A percentile compares a stretch with the other conserved stretches of the same genome.
These are phyloP conservation scores for Rhopalosiphum maidis DNA, from an alignment of 1,140 invertebrate species.

Conservation along the genomic window DNA sequence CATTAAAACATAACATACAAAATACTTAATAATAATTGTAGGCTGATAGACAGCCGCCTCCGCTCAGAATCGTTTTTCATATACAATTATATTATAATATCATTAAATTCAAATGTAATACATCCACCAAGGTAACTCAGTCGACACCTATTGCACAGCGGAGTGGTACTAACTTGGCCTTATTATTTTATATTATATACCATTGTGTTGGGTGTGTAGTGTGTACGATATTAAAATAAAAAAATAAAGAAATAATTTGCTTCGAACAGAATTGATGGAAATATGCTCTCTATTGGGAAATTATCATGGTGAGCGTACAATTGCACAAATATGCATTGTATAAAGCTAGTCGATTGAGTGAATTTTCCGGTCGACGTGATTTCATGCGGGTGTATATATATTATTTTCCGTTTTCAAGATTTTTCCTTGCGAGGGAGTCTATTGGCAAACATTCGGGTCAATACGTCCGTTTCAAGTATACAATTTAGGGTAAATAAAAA, in stretches of 20 bases:
- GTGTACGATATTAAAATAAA: not conserved
- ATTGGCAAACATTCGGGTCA: slow-evolving; percentile 28
- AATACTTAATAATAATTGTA: too few species aligned
- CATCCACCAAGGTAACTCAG: too few species aligned
- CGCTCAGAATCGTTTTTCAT: too few species aligned
- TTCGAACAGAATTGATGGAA: not conserved
- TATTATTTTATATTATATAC: not conserved
- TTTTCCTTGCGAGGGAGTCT: not conserved
- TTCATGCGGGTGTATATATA: not conserved
- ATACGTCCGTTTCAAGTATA: slow-evolving; percentile 31
- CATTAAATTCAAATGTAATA: too few species aligned
- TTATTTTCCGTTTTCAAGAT: not conserved
- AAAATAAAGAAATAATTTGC: not conserved
- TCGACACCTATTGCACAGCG: too few species aligned
- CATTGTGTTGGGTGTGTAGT: not conserved
- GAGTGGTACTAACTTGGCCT: too few species aligned
- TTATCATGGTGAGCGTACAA: not conserved
- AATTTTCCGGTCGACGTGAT: slow-evolving; percentile 30
- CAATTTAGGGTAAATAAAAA: slow-evolving; percentile 6
- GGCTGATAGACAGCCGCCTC: too few species aligned
- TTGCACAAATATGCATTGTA: not conserved
- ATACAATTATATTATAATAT: too few species aligned
- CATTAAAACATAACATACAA: too few species aligned
- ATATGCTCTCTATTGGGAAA: not conserved
- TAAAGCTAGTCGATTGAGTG: not conserved